These are phyloP conservation scores for Malacoraja senta DNA, from an alignment of 2,797 vertebrate genomes.

Conservation along the genomic window DNA sequence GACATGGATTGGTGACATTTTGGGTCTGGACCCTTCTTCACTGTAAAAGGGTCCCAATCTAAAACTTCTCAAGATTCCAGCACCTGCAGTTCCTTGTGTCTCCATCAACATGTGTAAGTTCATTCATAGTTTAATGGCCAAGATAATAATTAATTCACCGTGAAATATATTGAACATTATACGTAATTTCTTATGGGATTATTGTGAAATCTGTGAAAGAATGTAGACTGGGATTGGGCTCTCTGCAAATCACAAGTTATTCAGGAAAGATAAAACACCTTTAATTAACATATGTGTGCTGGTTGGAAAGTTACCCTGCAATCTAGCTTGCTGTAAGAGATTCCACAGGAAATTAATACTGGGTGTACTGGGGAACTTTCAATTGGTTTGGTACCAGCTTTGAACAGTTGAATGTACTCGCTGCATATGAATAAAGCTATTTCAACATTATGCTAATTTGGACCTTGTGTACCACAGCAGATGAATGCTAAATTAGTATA, in stretches of 20 bases:
- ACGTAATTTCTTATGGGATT: not conserved
- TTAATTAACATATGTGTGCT: not conserved
- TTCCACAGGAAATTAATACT: not conserved
- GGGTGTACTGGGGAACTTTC: not conserved
- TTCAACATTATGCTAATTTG: not conserved
- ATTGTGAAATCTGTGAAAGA: not conserved
- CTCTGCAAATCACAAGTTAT: not conserved
- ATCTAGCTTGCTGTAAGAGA: not conserved
- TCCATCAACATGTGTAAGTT: not conserved
- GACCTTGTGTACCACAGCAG: not conserved
- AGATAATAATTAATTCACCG: not conserved
- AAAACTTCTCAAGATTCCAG: too few species aligned
- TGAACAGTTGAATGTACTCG: not conserved
- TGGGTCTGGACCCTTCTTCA: too few species aligned
- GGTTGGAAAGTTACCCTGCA: not conserved
- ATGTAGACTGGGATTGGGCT: not conserved
- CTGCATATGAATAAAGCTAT: not conserved
- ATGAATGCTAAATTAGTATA: constrained; percentile 11
- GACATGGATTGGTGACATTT: too few species aligned
- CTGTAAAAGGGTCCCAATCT: too few species aligned
- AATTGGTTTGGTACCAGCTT: not conserved
- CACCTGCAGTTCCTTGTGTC: too few species aligned
- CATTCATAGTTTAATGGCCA: not conserved
- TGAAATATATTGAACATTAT: not conserved
- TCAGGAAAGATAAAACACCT: not conserved